Evolutionary conservation across 2,797 vertebrate species (phyloP), one percentile per base, ranked within the genome.

Genomic region (Rachycentron canadum): DNA sequence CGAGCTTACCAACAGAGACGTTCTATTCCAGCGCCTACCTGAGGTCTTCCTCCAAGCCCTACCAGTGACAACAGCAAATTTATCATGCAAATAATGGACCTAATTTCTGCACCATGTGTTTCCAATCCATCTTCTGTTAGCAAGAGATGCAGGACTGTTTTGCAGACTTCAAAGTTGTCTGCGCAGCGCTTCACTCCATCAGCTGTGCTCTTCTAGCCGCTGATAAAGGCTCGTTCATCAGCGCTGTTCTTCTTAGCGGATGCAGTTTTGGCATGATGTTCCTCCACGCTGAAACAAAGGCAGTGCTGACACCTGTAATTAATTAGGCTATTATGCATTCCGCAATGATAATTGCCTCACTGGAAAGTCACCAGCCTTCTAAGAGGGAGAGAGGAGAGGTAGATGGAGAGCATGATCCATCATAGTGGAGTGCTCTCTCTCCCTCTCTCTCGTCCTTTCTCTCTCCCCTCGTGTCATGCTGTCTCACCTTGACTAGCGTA

Each of bases 241-340:
- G 88, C 4, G 69, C 82, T 73, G 89, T 85, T 91, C 88, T 85
- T 92, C 89, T 92, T 79, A 88, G 86, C 72, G 88, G 89, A 95
- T 96, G 90, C 94, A 89, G 95, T 95, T 94, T 95, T 96, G 95
- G 96, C 96, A 94, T 94, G 94, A 92, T 94, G 96, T 97, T 96
- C 96, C 95, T 95, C 96, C 96, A 96, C 92, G 95, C 95, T 91
- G 95, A 97, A 96, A 96, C 96, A 96, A 97, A 98, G 97, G 96
- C 96, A 91, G 93, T 87, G 84, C 95, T 98, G 98, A 98, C 98
- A 97, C 96, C 96, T 96, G 97, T 99, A 99, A 99, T 99, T 99
- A 99, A 99, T 99, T 98, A 98, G 97, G 95, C 96, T 96, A 98
- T 99, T 99, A 98, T 96, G 95, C 96, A 97, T 98, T 98, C 96